Percentiles rank a stretch among this genome's conserved stretches.
phyloP scores from a whole-genome alignment of 2,888 invertebrate species.

The Cerastis leucographa region DNA sequence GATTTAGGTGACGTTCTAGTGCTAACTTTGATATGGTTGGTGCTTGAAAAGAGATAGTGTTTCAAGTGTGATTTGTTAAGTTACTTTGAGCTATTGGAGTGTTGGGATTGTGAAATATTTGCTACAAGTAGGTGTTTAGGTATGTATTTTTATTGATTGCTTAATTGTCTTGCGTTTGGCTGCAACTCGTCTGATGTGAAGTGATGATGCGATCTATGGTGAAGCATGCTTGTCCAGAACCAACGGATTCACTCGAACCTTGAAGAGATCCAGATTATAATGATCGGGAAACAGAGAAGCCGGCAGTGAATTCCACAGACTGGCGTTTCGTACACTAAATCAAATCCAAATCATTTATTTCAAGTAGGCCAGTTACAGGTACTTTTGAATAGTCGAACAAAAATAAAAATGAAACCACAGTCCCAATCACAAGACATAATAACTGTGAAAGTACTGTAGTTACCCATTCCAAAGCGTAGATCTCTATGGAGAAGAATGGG shows the following conservation, averaged over 20 bases:
- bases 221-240: neutral
- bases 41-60: neutral
- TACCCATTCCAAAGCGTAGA: too few relatives aligned
- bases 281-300: neutral
- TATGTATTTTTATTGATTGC: neutral
- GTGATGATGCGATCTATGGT: neutral
- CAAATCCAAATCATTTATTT: too few relatives aligned
- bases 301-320: neutral
- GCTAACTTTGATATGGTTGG: constrained; percentile 8
- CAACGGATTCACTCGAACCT: neutral
- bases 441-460: too few relatives aligned
- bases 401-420: too few relatives aligned
- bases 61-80: constrained; percentile 1
- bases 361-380: too few relatives aligned
- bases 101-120: neutral
- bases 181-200: neutral
- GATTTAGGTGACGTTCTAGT: constrained; percentile 32
- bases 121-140: neutral
- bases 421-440: too few relatives aligned
- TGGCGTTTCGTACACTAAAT: neutral
- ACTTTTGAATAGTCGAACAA: too few relatives aligned
- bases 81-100: neutral
- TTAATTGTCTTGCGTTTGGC: neutral
- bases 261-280: neutral
- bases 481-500: too few relatives aligned